These are phyloP conservation scores for Allygus modestus DNA, from an alignment of 2,888 invertebrate genomes.

Conservation along the genomic window DNA sequence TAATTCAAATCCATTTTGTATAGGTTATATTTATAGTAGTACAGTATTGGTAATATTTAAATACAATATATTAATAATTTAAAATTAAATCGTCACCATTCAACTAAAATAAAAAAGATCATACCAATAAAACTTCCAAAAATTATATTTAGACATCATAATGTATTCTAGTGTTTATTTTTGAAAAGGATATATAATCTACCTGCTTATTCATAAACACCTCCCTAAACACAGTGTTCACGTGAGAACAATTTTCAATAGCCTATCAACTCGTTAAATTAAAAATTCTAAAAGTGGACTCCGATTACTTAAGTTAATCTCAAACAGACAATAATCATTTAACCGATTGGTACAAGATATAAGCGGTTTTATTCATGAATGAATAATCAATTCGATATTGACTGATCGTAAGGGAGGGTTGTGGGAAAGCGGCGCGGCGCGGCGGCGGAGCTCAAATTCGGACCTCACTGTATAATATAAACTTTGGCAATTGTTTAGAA, in stretches of 20 bases:
- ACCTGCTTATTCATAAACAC: too few species aligned
- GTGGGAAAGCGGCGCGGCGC: background rate
- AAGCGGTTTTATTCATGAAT: constrained; percentile 31
- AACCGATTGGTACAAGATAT: background rate
- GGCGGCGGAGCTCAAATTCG: background rate
- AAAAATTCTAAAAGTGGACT: background rate
- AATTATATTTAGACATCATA: too few species aligned
- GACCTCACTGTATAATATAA: constrained; percentile 4
- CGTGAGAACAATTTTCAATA: background rate
- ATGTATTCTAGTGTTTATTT: too few species aligned
- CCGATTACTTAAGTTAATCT: background rate
- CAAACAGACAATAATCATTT: constrained; percentile 1
- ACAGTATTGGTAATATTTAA: too few species aligned
- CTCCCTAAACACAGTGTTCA: background rate
- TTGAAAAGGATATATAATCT: too few species aligned
- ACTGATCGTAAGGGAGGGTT: background rate
- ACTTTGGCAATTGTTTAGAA: constrained; percentile 25
- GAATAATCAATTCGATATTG: constrained; percentile 8
- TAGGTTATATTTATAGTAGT: too few species aligned
- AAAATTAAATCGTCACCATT: too few species aligned
- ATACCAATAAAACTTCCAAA: too few species aligned
- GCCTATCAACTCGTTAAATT: background rate
- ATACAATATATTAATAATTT: too few species aligned
- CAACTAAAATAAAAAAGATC: too few species aligned
- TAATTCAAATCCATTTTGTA: too few species aligned